Conservation (phyloP, 2,797 vertebrate genomes). For the Scleropages formosus region DNA sequence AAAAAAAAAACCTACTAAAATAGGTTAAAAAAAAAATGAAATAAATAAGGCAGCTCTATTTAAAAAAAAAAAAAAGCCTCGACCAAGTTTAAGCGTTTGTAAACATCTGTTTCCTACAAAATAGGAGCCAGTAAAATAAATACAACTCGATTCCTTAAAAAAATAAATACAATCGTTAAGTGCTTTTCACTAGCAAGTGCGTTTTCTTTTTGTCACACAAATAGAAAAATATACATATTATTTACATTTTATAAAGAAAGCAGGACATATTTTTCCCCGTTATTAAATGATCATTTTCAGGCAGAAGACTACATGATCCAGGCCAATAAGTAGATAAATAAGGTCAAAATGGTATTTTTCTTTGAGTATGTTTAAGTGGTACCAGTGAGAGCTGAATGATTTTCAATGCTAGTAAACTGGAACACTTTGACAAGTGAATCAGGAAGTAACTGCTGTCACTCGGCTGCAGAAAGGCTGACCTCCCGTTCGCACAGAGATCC, state of each 20-base stretch:
- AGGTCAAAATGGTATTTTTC: conserved; percentile 3
- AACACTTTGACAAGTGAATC: conserved; percentile 7
- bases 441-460: not conserved
- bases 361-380: conserved; percentile 23
- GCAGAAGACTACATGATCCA: conserved; percentile 53
- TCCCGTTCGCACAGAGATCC: not conserved
- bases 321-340: conserved; percentile 36
- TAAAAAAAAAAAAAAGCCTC: conserved; percentile 73
- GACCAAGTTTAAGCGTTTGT: conserved; percentile 78
- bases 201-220: conserved; percentile 65
- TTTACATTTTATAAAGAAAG: conserved; percentile 76
- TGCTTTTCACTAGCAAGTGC: conserved; percentile 83
- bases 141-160: conserved; percentile 72
- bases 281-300: conserved; percentile 52
- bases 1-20: conserved; percentile 23
- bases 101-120: conserved; percentile 79
- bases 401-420: conserved; percentile 27
- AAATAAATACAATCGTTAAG: conserved; percentile 85
- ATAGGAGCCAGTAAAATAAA: conserved; percentile 80
- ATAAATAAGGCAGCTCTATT: conserved; percentile 66
- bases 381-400: conserved; percentile 21
- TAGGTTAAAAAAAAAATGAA: conserved; percentile 25
- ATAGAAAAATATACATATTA: conserved; percentile 85
- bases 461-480: not conserved
- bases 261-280: conserved; percentile 57